A percentile compares a stretch with the other conserved stretches of the same genome.
These are phyloP conservation scores for Harpalus rufipes DNA, from an alignment of 2,888 invertebrate genomes.

Conservation along the genomic window DNA sequence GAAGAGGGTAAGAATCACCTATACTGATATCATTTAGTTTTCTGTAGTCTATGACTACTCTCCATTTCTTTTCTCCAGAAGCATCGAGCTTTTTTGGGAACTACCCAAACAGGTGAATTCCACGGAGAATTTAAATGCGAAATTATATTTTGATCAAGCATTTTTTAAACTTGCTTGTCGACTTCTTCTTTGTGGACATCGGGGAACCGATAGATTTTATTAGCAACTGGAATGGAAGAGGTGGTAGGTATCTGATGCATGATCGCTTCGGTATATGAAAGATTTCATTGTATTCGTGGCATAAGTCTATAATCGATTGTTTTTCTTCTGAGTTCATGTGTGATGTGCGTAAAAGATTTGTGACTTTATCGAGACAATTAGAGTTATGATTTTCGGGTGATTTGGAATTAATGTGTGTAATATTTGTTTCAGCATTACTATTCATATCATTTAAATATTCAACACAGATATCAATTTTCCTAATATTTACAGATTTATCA, in stretches of 20 bases:
- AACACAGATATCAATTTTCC: background rate
- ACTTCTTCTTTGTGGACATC: conserved; percentile 41
- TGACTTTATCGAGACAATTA: background rate
- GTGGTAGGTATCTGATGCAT: conserved; percentile 12
- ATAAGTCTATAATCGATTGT: background rate
- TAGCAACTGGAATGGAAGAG: background rate
- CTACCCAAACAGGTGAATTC: conserved; percentile 68
- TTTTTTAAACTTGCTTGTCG: conserved; percentile 35
- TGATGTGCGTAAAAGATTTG: conserved; percentile 13
- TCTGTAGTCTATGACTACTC: conserved; percentile 70
- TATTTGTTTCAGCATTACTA: conserved; percentile 19
- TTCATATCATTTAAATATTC: background rate
- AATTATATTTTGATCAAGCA: conserved; percentile 65
- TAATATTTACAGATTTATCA: background rate
- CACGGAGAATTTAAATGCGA: conserved; percentile 67
- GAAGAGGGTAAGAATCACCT: conserved; percentile 69
- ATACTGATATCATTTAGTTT: conserved; percentile 69
- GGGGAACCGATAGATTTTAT: conserved; percentile 11
- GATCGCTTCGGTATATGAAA: background rate
- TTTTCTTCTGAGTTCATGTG: conserved; percentile 17
- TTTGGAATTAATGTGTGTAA: background rate
- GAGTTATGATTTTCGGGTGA: background rate
- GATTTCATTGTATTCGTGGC: conserved; percentile 19
- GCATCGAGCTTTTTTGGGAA: conserved; percentile 68
- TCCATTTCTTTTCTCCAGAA: conserved; percentile 67